phyloP scores from a whole-genome alignment of 2,888 invertebrate genomes.

The Dynastes tityus region DNA sequence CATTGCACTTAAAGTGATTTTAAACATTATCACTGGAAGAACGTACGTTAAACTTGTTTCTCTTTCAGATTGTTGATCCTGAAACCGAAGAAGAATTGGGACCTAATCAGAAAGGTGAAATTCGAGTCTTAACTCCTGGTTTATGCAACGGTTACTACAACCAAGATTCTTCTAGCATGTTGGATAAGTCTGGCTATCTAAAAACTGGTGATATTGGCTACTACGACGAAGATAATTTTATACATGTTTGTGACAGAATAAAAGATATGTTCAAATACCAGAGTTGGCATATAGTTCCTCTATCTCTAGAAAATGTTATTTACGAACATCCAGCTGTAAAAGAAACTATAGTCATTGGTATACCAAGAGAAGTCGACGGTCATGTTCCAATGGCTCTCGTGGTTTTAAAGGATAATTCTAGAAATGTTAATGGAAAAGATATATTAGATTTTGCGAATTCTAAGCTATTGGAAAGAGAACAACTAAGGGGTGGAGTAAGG shows the following conservation, averaged over 20 bases:
- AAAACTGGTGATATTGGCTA: slow-evolving; percentile 63
- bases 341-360: slow-evolving; percentile 61
- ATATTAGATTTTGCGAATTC: slow-evolving; percentile 52
- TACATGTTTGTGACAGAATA: slow-evolving; percentile 61
- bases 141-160: slow-evolving; percentile 56
- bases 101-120: slow-evolving; percentile 70
- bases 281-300: slow-evolving; percentile 63
- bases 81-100: slow-evolving; percentile 69
- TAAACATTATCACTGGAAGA: not conserved
- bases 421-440: slow-evolving; percentile 45
- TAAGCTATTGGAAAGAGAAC: slow-evolving; percentile 55
- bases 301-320: slow-evolving; percentile 59
- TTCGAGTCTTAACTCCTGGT: slow-evolving; percentile 67
- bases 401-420: slow-evolving; percentile 31
- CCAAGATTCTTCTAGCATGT: slow-evolving; percentile 42
- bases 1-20: slow-evolving; percentile 14
- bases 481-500: slow-evolving; percentile 56
- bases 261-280: slow-evolving; percentile 64
- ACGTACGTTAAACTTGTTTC: not conserved
- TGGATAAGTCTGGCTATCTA: slow-evolving; percentile 61
- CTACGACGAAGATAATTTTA: slow-evolving; percentile 61
- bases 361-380: slow-evolving; percentile 57
- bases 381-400: slow-evolving; percentile 55
- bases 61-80: slow-evolving; percentile 55
- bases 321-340: slow-evolving; percentile 60